Conservation (phyloP, 2,113 vertebrate genomes). For the Sapayoa aenigma region DNA sequence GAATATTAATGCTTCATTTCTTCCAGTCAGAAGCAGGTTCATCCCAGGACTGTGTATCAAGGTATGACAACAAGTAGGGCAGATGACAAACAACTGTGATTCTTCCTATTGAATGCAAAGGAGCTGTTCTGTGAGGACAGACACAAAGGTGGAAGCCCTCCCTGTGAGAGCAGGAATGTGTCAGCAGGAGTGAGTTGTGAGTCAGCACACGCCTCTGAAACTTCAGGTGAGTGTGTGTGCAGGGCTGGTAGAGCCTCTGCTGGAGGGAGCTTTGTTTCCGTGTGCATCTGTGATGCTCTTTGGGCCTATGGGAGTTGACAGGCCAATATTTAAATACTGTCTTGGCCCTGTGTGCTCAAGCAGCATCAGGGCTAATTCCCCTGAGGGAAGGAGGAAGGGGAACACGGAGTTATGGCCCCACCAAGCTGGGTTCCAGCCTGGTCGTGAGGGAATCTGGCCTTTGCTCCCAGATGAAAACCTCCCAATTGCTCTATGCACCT, state of each 20-base stretch:
- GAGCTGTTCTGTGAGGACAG: not conserved
- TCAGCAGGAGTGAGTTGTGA: not conserved
- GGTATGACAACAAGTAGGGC: not conserved
- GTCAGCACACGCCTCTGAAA: fast-evolving
- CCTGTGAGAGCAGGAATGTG: not conserved
- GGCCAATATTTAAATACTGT: not conserved
- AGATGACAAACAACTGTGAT: fast-evolving
- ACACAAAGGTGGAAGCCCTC: not conserved
- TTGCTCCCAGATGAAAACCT: not conserved
- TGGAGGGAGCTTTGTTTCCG: not conserved
- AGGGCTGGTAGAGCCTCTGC: not conserved
- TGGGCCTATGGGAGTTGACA: not conserved
- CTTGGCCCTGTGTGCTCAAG: not conserved
- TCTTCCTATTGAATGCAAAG: not conserved
- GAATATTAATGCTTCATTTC: not conserved
- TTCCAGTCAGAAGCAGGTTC: not conserved
- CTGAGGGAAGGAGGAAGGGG: not conserved
- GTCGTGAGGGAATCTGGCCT: not conserved
- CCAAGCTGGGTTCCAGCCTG: not conserved
- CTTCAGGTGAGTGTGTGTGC: fast-evolving
- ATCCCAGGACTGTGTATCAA: not conserved
- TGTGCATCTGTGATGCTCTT: fast-evolving
- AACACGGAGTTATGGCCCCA: not conserved
- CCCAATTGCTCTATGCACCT: not conserved
- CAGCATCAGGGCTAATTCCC: not conserved